A percentile compares a stretch with the other conserved stretches of the same genome.
Conservation (phyloP, 2,797 vertebrate species). For the Ataeniobius toweri region DNA sequence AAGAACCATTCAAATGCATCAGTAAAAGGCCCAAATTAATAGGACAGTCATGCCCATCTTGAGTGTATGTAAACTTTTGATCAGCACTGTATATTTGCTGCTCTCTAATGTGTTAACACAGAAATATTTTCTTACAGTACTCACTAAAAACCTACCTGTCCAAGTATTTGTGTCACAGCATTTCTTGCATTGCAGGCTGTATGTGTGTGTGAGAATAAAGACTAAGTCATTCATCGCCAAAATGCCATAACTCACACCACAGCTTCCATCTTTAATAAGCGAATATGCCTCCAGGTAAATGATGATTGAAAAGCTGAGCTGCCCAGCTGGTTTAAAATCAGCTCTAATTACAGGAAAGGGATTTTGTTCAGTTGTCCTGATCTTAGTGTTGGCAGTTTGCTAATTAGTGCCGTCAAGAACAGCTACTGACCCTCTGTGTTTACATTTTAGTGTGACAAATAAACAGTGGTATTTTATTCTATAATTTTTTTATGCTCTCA, state of each 20-base stretch:
- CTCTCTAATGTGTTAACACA: constrained; percentile 32
- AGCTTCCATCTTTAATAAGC: constrained; percentile 40
- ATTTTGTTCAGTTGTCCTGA: constrained; percentile 26
- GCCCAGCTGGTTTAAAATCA: constrained; percentile 17
- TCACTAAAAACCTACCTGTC: constrained; percentile 20
- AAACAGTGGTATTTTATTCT: constrained; percentile 54
- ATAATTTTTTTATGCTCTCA: constrained; percentile 1
- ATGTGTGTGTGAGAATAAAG: constrained; percentile 10
- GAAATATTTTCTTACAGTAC: constrained; percentile 26
- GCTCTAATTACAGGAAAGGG: constrained; percentile 11
- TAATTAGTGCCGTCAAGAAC: constrained; percentile 22
- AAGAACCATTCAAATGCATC: not conserved
- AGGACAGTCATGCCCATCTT: not conserved
- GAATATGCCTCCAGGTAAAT: constrained; percentile 59
- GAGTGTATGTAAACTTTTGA: not conserved
- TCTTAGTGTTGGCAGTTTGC: constrained; percentile 36
- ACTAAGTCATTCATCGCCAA: constrained; percentile 26
- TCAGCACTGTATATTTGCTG: not conserved
- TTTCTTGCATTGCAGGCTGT: constrained; percentile 20
- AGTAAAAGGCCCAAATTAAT: not conserved
- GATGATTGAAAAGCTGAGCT: constrained; percentile 1
- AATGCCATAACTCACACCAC: constrained; percentile 51
- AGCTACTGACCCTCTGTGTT: constrained; percentile 39
- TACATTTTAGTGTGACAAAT: constrained; percentile 48
- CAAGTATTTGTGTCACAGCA: constrained; percentile 36